phyloP scores from a whole-genome alignment of 2,888 invertebrate species.

The Polymixis lichenea region DNA sequence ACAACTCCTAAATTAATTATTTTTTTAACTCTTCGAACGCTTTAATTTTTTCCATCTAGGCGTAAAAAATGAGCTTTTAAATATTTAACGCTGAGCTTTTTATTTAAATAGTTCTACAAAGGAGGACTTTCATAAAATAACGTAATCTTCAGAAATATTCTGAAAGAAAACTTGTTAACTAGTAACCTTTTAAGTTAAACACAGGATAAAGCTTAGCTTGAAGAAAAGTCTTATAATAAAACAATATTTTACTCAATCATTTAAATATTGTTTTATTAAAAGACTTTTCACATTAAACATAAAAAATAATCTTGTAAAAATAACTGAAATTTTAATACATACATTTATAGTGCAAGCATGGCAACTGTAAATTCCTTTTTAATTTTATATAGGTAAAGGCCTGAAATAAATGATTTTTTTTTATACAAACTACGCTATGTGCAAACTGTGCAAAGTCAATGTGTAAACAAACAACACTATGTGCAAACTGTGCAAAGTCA shows the following conservation, averaged over 20 bases:
- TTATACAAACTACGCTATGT: not conserved
- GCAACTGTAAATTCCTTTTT: too few species aligned
- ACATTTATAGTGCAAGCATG: too few species aligned
- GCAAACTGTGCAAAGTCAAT: conserved; percentile 16
- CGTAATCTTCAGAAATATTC: conserved; percentile 42
- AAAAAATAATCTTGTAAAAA: conserved; percentile 5
- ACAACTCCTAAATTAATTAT: conserved; percentile 58
- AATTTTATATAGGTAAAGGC: too few species aligned
- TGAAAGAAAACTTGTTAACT: conserved; percentile 49
- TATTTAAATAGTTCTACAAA: conserved; percentile 60
- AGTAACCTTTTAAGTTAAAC: conserved; percentile 45
- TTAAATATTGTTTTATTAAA: too few species aligned
- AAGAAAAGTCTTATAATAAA: conserved; percentile 19
- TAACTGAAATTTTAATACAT: conserved; percentile 8
- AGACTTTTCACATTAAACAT: not conserved
- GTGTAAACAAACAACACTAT: conserved; percentile 3
- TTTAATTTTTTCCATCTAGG: conserved; percentile 43
- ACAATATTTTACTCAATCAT: too few species aligned
- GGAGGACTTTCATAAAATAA: conserved; percentile 46
- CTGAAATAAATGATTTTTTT: too few species aligned
- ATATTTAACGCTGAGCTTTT: conserved; percentile 48
- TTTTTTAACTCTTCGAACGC: conserved; percentile 52
- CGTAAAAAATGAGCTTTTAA: conserved; percentile 53
- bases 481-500: conserved; percentile 5
- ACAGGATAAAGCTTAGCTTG: conserved; percentile 20